Evolutionary conservation across 2,797 vertebrate species (phyloP), one percentile per base, ranked within the genome.

Genomic region (Clarias laeviceps): DNA sequence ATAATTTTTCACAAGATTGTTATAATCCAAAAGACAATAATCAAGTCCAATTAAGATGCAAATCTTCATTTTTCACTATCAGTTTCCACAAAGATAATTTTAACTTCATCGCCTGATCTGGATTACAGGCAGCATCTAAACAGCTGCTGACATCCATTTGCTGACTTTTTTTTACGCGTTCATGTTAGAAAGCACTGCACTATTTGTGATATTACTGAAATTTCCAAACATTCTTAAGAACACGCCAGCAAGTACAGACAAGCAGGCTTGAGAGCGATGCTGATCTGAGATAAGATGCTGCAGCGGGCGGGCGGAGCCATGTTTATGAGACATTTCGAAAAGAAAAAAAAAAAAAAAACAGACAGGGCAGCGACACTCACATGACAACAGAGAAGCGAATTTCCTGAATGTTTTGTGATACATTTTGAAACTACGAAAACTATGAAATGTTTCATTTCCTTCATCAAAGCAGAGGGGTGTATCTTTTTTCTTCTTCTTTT

Each of bases 141-240:
- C 18, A 45, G 29, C 45, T 65, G 29, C 45, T 18, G 78, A 32
- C 4, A 59, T 14, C 27, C 2, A 24, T 24, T 78, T 24, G 9
- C 29, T 56, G 27, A 57, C 2, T 32, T 29, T 20, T 18, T 4
- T 1, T 9, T n/a, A n/a, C n/a, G n/a, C n/a, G 12, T 79, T 79
- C 14, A 40, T 5, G 40, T 79, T n/a, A 76, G 57, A 40, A 79
- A 37, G 68, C 27, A 22, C 50, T 65, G 37, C 45, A 22, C 18
- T 74, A 69, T 86, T 69, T 73, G 34, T 27, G 72, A 40, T 20
- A 40, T 50, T 4, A 72, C 50, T 65, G 45, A 18, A 80, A 85
- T 85, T 87, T 85, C 74, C 74, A 77, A 18, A 62, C 72, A 86
- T 88, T 89, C 88, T 85, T 56, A 24, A 56, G 70, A 87, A 81